phyloP scores from a whole-genome alignment of 2,113 vertebrate genomes.

The Atlantisia rogersi region DNA sequence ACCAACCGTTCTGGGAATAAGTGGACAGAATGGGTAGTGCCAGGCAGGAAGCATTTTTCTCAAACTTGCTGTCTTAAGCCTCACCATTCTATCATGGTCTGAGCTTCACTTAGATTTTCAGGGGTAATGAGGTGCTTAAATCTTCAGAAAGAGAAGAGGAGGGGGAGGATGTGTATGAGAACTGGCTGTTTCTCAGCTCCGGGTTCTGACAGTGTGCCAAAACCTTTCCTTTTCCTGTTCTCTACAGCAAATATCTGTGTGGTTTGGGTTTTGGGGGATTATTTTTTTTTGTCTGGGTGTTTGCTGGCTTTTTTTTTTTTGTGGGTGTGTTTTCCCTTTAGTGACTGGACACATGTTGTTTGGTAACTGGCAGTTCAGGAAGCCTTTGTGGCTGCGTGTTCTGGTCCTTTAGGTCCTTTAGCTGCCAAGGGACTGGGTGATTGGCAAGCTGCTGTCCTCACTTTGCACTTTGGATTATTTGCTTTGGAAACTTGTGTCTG shows the following conservation, averaged over 20 bases:
- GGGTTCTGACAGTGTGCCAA: neutral
- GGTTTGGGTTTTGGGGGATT: neutral
- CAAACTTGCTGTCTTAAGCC: neutral
- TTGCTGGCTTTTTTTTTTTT: neutral
- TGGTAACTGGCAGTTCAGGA: neutral
- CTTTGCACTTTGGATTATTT: neutral
- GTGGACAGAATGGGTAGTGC: neutral
- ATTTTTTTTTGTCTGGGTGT: too few relatives aligned
- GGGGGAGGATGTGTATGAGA: neutral
- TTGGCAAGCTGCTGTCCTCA: neutral
- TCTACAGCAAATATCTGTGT: neutral
- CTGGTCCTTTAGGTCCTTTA: neutral
- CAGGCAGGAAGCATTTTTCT: neutral
- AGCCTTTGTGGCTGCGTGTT: neutral
- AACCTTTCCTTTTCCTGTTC: conserved; percentile 6
- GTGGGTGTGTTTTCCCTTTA: neutral
- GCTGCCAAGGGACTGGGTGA: neutral
- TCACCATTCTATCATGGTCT: neutral
- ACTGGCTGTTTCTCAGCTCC: neutral
- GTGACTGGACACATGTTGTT: neutral
- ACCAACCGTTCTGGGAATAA: neutral
- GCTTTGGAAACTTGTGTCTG: neutral
- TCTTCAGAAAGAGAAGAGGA: neutral
- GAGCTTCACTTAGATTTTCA: neutral
- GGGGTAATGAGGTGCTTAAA: neutral